Conservation (phyloP, 2,113 vertebrate genomes). For the Indicator maculatus region DNA sequence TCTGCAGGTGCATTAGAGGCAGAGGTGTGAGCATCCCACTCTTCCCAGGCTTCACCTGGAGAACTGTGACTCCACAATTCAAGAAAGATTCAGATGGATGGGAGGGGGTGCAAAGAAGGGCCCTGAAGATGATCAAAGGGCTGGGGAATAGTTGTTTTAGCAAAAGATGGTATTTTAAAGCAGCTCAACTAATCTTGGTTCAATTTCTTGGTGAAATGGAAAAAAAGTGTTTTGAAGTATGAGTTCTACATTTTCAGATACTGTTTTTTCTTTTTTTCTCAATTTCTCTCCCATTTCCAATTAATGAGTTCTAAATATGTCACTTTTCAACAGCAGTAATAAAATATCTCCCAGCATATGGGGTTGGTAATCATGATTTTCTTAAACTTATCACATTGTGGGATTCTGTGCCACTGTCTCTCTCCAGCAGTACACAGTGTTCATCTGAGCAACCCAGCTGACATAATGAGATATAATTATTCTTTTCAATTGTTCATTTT, state of each 20-base stretch:
- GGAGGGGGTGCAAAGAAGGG: neutral
- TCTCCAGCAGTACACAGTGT: conserved; percentile 15
- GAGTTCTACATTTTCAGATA: neutral
- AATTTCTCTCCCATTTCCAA: neutral
- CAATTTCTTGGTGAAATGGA: neutral
- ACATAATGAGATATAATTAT: conserved; percentile 69
- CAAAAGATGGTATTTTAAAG: neutral
- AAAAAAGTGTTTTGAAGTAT: neutral
- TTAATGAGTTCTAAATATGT: neutral
- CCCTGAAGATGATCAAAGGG: rapidly evolving
- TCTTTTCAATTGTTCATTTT: conserved; percentile 68
- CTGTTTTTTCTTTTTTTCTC: neutral
- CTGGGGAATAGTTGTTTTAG: neutral
- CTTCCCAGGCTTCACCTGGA: neutral
- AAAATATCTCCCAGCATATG: conserved; percentile 4
- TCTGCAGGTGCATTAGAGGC: neutral
- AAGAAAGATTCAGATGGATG: neutral
- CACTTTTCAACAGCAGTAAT: neutral
- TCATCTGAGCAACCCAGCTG: conserved; percentile 44
- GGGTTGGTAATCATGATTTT: conserved; percentile 25
- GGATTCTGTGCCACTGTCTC: neutral
- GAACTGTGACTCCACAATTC: neutral
- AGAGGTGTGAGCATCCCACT: neutral
- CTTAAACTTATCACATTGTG: neutral
- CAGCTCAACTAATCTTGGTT: neutral